Conservation (phyloP, 2,113 vertebrate species). For the Neodontobutis hainanensis region DNA sequence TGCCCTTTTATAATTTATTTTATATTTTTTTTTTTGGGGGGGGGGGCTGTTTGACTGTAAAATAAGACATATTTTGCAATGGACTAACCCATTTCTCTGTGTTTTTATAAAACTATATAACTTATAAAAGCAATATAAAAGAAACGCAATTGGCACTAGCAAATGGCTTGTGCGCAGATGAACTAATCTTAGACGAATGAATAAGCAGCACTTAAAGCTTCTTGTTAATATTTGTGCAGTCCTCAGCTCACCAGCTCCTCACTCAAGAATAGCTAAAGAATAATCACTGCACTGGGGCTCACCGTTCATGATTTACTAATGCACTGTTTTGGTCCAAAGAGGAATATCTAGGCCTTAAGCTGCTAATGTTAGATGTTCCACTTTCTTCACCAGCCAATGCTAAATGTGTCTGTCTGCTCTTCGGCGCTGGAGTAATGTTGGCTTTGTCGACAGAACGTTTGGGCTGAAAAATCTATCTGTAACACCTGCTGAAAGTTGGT, state of each 20-base stretch:
- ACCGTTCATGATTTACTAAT: background rate
- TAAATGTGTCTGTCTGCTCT: background rate
- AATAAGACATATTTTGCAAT: too few relatives aligned
- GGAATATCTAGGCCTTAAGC: conserved; percentile 3
- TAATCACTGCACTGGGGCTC: conserved; percentile 3
- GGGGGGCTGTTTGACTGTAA: too few relatives aligned
- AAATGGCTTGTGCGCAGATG: background rate
- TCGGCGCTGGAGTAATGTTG: background rate
- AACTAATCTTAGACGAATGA: background rate
- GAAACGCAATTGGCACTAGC: too few relatives aligned
- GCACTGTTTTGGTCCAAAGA: conserved; percentile 13
- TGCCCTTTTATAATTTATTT: too few relatives aligned
- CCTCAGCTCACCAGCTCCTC: background rate
- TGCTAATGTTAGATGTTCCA: conserved; percentile 28
- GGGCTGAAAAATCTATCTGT: background rate
- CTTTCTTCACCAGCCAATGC: conserved; percentile 1
- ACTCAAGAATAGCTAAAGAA: background rate
- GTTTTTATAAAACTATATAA: too few relatives aligned
- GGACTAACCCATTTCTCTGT: too few relatives aligned
- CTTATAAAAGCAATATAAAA: too few relatives aligned
- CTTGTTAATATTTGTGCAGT: background rate
- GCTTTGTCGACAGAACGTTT: conserved; percentile 9
- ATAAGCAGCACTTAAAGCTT: background rate
- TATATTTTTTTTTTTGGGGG: too few relatives aligned
- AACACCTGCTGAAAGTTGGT: conserved; percentile 7